Base-by-base conservation (phyloP, 2,797 vertebrate genomes). In the Parauchenoglanis ngamensis region DNA sequence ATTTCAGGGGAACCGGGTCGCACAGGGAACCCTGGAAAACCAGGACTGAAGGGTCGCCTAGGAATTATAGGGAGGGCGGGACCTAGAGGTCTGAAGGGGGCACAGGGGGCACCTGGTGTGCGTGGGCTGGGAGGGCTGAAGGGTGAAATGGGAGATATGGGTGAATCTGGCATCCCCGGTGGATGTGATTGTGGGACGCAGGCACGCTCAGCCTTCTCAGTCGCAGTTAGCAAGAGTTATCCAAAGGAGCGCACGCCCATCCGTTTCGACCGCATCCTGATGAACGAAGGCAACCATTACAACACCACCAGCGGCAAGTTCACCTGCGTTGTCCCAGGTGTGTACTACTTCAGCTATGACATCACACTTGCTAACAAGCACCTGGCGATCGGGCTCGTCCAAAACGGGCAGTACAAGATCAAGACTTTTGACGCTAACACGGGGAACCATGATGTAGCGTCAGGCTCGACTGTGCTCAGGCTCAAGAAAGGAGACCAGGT, bases 351-450 rank as follows among this genome's bases (percentile, higher is more conserved):
- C 93, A 96, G 96, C 86, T 99, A 99, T 0, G 98, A 99, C 77
- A 98, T 99, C 93, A 99, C 98, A 0, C 88, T 99, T 93, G 97
- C 98, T 91, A 99, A 98, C 89, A 99, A 98, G 90, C 98, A 99
- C 91, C 90, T 99, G 92, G 98, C 98, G 86, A 99, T 99, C 0
- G 98, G 98, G 11, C 94, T 99, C 91, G 97, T 99, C 17, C 98
- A 98, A 92, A 99, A 99, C 0, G 98, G 98, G 13, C 97, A 98
- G 88, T 99, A 99, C 94, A 97, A 96, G 85, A 98, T 99, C 94
- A 97, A 96, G 93, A 99, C 98, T 2, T 99, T 99, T 31, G 98
- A 99, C 4, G 98, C 96, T 88, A 99, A 99, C 91, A 99, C 98
- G 0, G 98, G 98, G 21, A 99, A 99, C 94, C 96, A 99, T 0